Evolutionary conservation across 2,797 vertebrate genomes (phyloP).

Genomic region (Cichlasoma orientale): DNA sequence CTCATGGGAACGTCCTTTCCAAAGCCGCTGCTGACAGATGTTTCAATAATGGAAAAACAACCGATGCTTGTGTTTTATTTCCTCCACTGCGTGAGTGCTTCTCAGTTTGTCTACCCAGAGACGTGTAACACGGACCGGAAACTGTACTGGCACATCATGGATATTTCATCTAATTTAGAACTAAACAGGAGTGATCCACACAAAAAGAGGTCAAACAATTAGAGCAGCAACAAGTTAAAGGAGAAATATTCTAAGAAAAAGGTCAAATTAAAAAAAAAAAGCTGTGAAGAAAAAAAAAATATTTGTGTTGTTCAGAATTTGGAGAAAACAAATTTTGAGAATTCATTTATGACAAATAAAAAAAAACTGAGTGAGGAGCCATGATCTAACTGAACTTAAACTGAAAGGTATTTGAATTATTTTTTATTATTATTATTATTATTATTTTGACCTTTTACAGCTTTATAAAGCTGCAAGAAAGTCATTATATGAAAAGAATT

Average conservation of each 20-base stretch:
- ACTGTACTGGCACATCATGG: background rate
- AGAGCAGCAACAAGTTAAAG: background rate
- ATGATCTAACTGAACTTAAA: too few relatives aligned
- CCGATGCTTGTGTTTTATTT: conserved; percentile 47
- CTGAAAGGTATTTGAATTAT: background rate
- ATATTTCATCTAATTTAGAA: background rate
- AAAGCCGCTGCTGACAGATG: conserved; percentile 66
- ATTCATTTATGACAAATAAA: too few relatives aligned
- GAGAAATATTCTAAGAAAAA: background rate
- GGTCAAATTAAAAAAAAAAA: background rate
- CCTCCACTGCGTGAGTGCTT: conserved; percentile 25
- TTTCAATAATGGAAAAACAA: conserved; percentile 61
- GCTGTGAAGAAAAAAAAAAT: background rate
- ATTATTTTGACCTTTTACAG: too few relatives aligned
- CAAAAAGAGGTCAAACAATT: background rate
- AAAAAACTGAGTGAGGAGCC: too few relatives aligned
- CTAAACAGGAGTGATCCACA: background rate
- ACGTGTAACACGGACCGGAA: conserved; percentile 7
- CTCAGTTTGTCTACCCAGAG: conserved; percentile 1
- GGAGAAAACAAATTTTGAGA: too few relatives aligned
- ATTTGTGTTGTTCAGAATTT: background rate
- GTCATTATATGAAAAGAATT: background rate
- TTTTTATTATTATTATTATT: too few relatives aligned
- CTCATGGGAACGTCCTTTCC: conserved; percentile 69
- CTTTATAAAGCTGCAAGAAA: background rate